These are phyloP conservation scores for Stomorhina lunata DNA, from an alignment of 2,888 invertebrate genomes.

Conservation along the genomic window DNA sequence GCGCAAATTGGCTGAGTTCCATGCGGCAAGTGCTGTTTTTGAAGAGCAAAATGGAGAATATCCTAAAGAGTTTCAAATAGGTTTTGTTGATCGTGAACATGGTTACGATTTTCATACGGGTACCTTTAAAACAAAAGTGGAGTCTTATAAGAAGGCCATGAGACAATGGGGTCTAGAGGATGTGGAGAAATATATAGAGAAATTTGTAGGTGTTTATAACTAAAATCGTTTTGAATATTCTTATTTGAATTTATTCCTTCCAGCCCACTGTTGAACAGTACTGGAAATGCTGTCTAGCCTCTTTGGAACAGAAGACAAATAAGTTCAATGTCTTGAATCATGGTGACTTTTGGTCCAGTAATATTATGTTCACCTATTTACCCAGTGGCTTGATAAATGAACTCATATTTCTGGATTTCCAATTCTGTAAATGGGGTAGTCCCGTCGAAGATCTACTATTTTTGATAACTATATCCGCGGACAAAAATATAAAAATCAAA, in stretches of 20 bases:
- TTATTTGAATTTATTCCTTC: not conserved
- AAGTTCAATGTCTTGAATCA: conserved; percentile 74
- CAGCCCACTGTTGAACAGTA: conserved; percentile 70
- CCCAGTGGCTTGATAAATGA: conserved; percentile 69
- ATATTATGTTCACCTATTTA: conserved; percentile 74
- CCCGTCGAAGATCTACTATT: conserved; percentile 75
- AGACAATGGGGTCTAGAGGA: conserved; percentile 70
- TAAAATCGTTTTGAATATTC: not conserved
- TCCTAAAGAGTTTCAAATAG: conserved; percentile 67
- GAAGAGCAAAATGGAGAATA: conserved; percentile 71
- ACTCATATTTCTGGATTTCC: conserved; percentile 74
- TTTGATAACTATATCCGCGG: conserved; percentile 72
- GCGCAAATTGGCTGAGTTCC: conserved; percentile 74
- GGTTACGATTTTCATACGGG: conserved; percentile 28
- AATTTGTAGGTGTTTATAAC: conserved; percentile 67
- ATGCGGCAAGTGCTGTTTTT: conserved; percentile 76
- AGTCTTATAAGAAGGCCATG: conserved; percentile 69
- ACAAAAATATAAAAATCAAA: conserved; percentile 69
- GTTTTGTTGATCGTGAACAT: conserved; percentile 64
- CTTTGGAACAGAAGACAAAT: conserved; percentile 62
- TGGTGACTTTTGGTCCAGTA: conserved; percentile 77
- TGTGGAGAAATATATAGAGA: conserved; percentile 69
- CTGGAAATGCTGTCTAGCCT: conserved; percentile 60
- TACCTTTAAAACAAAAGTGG: not conserved
- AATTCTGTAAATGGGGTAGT: conserved; percentile 75